A percentile compares a stretch with the other conserved stretches of the same genome.
Conservation (phyloP, 2,888 invertebrate species). For the Mythimna vitellina region DNA sequence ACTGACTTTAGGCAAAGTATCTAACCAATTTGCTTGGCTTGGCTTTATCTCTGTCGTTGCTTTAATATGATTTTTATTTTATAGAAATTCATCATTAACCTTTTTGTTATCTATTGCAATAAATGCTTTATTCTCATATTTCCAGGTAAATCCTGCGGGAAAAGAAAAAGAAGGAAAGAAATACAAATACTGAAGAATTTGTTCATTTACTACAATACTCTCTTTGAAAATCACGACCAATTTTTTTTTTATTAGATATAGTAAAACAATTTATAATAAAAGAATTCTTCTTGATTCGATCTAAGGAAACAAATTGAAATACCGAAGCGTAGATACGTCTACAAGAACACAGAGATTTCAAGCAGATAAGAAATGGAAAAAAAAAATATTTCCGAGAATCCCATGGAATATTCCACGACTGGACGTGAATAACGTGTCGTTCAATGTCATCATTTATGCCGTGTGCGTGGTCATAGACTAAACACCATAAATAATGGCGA, state of each 20-base stretch:
- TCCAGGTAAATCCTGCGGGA: too few species aligned
- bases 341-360: slow-evolving; percentile 3
- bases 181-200: slow-evolving; percentile 6
- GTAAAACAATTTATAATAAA: slow-evolving; percentile 40
- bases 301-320: slow-evolving; percentile 13
- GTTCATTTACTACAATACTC: slow-evolving; percentile 27
- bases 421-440: slow-evolving; percentile 18
- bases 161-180: too few species aligned
- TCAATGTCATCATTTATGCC: slow-evolving; percentile 13
- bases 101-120: not conserved
- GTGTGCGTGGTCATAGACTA: slow-evolving; percentile 3
- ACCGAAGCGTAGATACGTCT: slow-evolving; percentile 13
- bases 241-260: slow-evolving; percentile 19
- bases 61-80: not conserved
- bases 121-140: not conserved
- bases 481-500: slow-evolving; percentile 39
- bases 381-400: slow-evolving; percentile 27
- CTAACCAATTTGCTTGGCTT: not conserved
- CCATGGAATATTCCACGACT: slow-evolving; percentile 5
- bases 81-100: not conserved
- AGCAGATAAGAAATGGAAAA: slow-evolving; percentile 3
- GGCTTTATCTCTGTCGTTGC: too few species aligned
- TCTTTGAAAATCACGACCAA: slow-evolving; percentile 17
- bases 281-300: slow-evolving; percentile 34
- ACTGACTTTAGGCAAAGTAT: slow-evolving; percentile 2